Percentiles rank a stretch among this genome's conserved stretches.
phyloP scores from a whole-genome alignment of 2,797 vertebrate species.

The Acanthornis magna region DNA sequence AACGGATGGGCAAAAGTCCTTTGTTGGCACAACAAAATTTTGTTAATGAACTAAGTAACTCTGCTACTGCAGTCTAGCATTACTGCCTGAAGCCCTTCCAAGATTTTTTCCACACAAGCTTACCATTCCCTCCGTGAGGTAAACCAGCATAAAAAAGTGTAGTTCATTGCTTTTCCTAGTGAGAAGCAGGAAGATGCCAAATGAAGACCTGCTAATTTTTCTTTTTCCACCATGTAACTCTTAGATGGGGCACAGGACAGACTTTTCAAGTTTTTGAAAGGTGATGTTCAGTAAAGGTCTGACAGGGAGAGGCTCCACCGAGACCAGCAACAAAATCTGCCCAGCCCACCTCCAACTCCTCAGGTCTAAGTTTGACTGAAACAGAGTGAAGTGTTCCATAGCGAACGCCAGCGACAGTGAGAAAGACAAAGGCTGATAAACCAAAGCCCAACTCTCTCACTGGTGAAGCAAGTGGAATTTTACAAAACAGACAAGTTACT shows the following conservation, averaged over 20 bases:
- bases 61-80: background rate
- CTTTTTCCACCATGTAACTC: background rate
- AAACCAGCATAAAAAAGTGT: background rate
- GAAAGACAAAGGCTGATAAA: background rate
- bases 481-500: background rate
- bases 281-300: background rate
- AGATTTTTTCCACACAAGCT: background rate
- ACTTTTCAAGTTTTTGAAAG: background rate
- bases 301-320: background rate
- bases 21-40: background rate
- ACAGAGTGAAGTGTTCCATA: background rate
- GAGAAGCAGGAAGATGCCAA: background rate
- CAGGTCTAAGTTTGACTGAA: background rate
- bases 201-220: background rate
- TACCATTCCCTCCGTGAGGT: background rate
- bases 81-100: background rate
- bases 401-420: background rate
- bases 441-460: background rate
- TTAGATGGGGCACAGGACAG: background rate
- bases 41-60: background rate
- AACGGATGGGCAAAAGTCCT: background rate
- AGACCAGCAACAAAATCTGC: background rate
- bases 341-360: background rate
- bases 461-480: background rate
- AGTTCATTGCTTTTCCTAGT: background rate